Base-by-base conservation (phyloP, 2,797 vertebrate genomes). In the Rhodeus uyekii region DNA sequence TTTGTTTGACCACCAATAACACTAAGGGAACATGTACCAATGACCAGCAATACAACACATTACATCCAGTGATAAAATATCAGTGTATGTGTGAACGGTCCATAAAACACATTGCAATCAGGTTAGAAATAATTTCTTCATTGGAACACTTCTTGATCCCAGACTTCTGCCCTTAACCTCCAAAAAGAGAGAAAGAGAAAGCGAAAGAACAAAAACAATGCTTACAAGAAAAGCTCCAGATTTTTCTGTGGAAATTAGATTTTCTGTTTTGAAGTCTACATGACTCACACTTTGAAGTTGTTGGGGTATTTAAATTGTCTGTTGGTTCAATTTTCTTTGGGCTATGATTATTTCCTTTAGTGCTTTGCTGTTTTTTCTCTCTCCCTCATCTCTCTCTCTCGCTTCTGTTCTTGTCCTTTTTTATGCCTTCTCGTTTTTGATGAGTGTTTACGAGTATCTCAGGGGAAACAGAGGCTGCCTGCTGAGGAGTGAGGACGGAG, bases 361-460 rank as follows among this genome's bases (percentile, higher is more conserved):
- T 60, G 77, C 63, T 80, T 60, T 58, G 29, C 73, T 68, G 27
- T 22, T 55, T 60, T 29, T 60, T 9, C 27, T 29, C 14, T 44
- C 18, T 22, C 34, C 13, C 71, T 53, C 36, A 46, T 46, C 34
- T 44, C 18, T 29, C 39, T 74, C 16, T 44, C 22, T 67, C 12
- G 34, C 80, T 71, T 76, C 72, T 61, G 53, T 60, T 78, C 84
- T 78, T 81, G 29, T 77, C 16, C 50, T 82, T 74, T 74, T 72
- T 81, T 60, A 44, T 74, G 69, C 36, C 63, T 76, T 83, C 34
- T 74, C 44, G 63, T 71, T 86, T 87, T 85, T 77, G 75, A 80
- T 64, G 75, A 72, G 81, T 85, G 76, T 86, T 88, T 85, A 82
- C 76, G 75, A 76, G 78, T 69, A 80, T 86, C 78, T 83, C 69